Base-by-base conservation (phyloP, 2,113 vertebrate genomes). In the Microtus richardsoni region DNA sequence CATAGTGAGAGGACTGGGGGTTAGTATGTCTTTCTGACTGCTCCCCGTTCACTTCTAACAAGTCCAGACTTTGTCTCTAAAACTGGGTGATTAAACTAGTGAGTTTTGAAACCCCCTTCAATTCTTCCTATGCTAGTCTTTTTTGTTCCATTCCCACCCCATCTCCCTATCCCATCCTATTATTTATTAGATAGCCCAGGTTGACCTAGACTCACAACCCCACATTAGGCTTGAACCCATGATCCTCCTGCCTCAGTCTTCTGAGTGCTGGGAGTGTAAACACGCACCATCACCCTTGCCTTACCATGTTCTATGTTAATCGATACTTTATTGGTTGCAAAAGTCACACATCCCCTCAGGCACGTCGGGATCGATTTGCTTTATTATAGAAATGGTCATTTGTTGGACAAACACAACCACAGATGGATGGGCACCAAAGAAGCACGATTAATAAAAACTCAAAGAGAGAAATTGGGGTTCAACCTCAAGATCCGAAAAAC, bases 221-320 rank as follows among this genome's bases (percentile, higher is more conserved):
- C n/a, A 22, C 3, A n/a, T n/a, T 74, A 71, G 2, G 9, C 24
- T 39, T 28, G 4, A 58, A 30, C 49, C 73, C 41, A 8, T 58
- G 49, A 41, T 74, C 24, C 9, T 73, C n/a, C n/a, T 73, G 49
- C 14, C n/a, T 74, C 52, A 60, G 70, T 24, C 26, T 74, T 17
- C n/a, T 0, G 12, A 41, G 26, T 1, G 9, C 52, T 74, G 26
- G 14, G 26, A 74, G 39, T 39, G 21, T 30, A 21, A 30, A 13
- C 5, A 88, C 8, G 9, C 7, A 33, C 9, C 87, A 41, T 39
- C 52, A 54, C 21, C 28, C 44, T 70, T 39, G 39, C 52, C 80
- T 11, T 30, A 17, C n/a, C 49, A 11, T 30, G 11, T 77, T 88
- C 54, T 93, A 30, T 89, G 91, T 91, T 91, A 94, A 83, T 26